phyloP scores from a whole-genome alignment of 2,888 invertebrate genomes.

The Choreutis nemorana region DNA sequence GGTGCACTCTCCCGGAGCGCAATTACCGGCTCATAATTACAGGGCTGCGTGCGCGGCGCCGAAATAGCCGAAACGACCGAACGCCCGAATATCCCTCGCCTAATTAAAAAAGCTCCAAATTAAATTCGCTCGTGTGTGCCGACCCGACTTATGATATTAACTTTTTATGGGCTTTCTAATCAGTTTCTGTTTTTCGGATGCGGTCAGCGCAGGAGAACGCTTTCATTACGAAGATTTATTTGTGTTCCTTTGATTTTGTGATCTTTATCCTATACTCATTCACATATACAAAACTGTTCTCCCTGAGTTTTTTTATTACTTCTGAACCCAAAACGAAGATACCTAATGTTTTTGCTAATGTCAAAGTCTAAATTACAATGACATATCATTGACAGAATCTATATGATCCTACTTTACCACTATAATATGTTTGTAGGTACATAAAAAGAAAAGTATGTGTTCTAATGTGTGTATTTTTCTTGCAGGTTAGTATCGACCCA shows the following conservation, averaged over 20 bases:
- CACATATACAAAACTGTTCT: too few relatives aligned
- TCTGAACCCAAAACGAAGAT: too few relatives aligned
- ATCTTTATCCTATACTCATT: neutral
- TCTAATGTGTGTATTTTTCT: slow-evolving; percentile 14
- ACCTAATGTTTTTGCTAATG: too few relatives aligned
- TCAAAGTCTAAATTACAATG: too few relatives aligned
- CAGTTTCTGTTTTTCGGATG: slow-evolving; percentile 44
- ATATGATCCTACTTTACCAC: too few relatives aligned
- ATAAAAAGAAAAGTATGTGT: neutral
- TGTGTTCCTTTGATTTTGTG: too few relatives aligned
- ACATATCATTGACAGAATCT: too few relatives aligned
- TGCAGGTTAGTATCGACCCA: slow-evolving; percentile 63
- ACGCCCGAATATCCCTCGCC: slow-evolving; percentile 48
- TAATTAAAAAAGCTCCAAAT: slow-evolving; percentile 67
- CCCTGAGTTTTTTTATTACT: too few relatives aligned
- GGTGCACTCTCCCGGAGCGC: slow-evolving; percentile 38
- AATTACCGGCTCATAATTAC: slow-evolving; percentile 65
- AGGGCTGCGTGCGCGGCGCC: slow-evolving; percentile 59
- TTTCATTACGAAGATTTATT: too few relatives aligned
- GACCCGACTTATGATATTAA: slow-evolving; percentile 59
- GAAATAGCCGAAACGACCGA: slow-evolving; percentile 45
- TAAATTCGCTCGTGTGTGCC: slow-evolving; percentile 63
- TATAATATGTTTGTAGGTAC: neutral
- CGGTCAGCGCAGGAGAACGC: too few relatives aligned
- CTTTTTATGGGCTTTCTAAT: slow-evolving; percentile 63